Conservation (phyloP, 2,888 invertebrate genomes). For the Platycheirus rosarum region DNA sequence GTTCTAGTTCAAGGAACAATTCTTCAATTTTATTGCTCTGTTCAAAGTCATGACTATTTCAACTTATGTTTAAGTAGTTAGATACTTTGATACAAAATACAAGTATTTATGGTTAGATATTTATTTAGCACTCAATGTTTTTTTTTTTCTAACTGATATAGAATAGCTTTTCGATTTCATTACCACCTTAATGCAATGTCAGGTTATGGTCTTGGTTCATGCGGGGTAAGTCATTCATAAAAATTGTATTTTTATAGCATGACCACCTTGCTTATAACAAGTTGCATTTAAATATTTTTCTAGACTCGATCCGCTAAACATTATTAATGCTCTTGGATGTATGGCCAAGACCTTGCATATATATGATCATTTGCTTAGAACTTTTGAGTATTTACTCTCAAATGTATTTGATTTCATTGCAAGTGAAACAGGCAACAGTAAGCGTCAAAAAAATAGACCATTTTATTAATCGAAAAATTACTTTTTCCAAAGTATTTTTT, state of each 20-base stretch:
- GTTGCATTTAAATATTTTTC: neutral
- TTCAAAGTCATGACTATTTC: constrained; percentile 29
- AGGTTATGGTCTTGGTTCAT: constrained; percentile 46
- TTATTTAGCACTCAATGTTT: constrained; percentile 15
- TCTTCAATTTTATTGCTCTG: constrained; percentile 7
- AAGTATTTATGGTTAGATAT: constrained; percentile 14
- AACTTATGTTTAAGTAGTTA: neutral
- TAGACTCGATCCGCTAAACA: neutral
- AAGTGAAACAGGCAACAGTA: neutral
- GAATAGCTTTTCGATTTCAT: constrained; percentile 16
- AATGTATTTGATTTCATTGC: neutral
- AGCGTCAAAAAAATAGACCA: neutral
- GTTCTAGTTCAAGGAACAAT: constrained; percentile 47
- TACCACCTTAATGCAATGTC: constrained; percentile 34
- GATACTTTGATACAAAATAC: neutral
- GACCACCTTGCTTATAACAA: constrained; percentile 10
- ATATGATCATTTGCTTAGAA: constrained; percentile 10
- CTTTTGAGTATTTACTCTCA: neutral
- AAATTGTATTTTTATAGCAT: constrained; percentile 14
- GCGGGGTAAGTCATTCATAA: constrained; percentile 38
- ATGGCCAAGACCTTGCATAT: constrained; percentile 9
- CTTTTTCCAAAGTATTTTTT: no score
- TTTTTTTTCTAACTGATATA: constrained; percentile 4
- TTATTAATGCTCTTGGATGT: neutral
- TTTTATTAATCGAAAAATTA: no score